A percentile compares a stretch with the other conserved stretches of the same genome.
Conservation (phyloP, 2,797 vertebrate genomes). For the Chaenodraco wilsoni region DNA sequence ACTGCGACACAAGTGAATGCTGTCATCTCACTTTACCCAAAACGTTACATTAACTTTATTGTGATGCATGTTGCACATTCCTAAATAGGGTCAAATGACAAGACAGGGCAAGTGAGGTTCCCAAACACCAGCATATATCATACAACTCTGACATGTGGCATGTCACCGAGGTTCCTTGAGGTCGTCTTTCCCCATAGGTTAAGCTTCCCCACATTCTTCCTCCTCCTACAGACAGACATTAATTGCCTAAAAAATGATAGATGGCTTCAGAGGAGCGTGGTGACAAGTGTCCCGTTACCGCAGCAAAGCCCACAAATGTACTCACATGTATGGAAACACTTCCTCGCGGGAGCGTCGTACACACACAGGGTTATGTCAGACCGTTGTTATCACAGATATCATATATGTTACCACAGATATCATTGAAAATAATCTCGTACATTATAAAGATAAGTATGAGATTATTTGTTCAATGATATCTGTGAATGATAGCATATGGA, state of each 20-base stretch:
- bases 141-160: constrained; percentile 13
- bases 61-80: background rate
- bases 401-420: background rate
- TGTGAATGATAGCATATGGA: background rate
- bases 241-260: constrained; percentile 66
- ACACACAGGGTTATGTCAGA: constrained; percentile 18
- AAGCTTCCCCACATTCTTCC: constrained; percentile 62
- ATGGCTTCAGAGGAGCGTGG: constrained; percentile 58
- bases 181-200: constrained; percentile 29
- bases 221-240: constrained; percentile 59
- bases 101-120: constrained; percentile 37
- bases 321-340: constrained; percentile 59
- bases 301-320: constrained; percentile 5
- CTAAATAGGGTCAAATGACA: constrained; percentile 37
- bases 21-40: background rate
- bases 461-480: background rate
- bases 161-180: constrained; percentile 2
- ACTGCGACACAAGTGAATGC: background rate
- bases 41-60: background rate
- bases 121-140: constrained; percentile 13
- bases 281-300: constrained; percentile 51
- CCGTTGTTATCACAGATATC: background rate
- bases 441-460: background rate
- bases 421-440: too few relatives aligned
- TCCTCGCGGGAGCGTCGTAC: constrained; percentile 7